A percentile compares a stretch with the other conserved stretches of the same genome.
Evolutionary conservation across 2,797 vertebrate genomes (phyloP).

Genomic region (Myotis daubentonii): DNA sequence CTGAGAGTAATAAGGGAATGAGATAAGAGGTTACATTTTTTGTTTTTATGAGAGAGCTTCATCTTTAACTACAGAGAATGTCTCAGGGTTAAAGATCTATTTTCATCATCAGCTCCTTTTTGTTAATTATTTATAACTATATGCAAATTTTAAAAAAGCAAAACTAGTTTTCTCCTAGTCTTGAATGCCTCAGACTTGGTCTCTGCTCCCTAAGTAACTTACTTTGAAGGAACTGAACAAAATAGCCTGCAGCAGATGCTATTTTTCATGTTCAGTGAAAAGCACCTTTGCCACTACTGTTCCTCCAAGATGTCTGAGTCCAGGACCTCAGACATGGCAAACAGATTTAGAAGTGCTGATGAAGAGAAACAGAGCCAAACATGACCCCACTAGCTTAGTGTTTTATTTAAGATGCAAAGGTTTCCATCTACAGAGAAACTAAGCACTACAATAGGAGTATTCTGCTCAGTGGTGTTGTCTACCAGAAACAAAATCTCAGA

Average conservation of each 20-base stretch:
- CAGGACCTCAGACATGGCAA: constrained; percentile 44
- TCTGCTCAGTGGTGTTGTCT: constrained; percentile 30
- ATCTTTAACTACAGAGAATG: constrained; percentile 36
- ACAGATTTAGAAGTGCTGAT: not conserved
- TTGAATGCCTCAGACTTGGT: constrained; percentile 1
- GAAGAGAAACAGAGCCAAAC: constrained; percentile 54
- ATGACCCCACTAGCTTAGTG: constrained; percentile 31
- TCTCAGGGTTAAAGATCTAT: constrained; percentile 21
- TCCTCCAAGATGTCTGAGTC: not conserved
- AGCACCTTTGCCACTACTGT: not conserved
- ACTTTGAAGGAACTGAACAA: constrained; percentile 33
- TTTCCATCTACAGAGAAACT: constrained; percentile 68
- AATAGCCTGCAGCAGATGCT: constrained; percentile 31
- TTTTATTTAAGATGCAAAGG: constrained; percentile 66
- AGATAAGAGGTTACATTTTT: not conserved
- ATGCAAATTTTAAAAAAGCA: not conserved
- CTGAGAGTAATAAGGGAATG: constrained; percentile 16
- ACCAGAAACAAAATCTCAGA: constrained; percentile 56
- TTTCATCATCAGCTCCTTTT: constrained; percentile 41
- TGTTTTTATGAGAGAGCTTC: not conserved
- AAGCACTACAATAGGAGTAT: constrained; percentile 47
- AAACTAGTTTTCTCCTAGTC: not conserved
- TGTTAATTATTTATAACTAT: constrained; percentile 52
- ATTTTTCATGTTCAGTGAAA: constrained; percentile 56
- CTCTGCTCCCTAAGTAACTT: constrained; percentile 48